Base-by-base conservation (phyloP, 2,888 invertebrate genomes). In the Piscicola geometra region DNA sequence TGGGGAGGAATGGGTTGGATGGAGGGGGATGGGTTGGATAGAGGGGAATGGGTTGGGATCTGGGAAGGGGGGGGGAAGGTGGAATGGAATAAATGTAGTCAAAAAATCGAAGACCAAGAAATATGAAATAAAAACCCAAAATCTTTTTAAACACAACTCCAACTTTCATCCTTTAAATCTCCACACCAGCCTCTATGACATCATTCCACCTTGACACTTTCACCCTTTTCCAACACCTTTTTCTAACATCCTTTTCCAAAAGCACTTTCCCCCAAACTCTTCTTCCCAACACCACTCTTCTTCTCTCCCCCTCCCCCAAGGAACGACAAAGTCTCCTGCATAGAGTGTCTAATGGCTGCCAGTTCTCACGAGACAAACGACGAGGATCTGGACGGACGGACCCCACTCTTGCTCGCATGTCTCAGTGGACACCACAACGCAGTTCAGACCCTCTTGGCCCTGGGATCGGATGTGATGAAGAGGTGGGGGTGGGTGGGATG, bases 301-400 rank as follows among this genome's bases (percentile, higher is more conserved):
- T 69, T 18, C n/a, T n/a, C n/a, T n/a, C n/a, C n/a, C n/a, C n/a
- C n/a, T n/a, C n/a, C n/a, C n/a, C n/a, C n/a, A 69, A 81, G 81
- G 67, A 76, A 77, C 56, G 79, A 79, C 74, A 80, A 80, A 47
- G 78, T 80, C 36, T 75, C 68, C 18, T 81, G 81, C 56, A 78
- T 80, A 0, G 80, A 80, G 74, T 76, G 78, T 1, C 73, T 81
- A 71, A 76, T 81, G 25, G 60, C 79, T 25, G 75, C 75, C 60
- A 79, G 79, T 52, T 76, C 75, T 71, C 78, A 78, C 41, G 81
- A 81, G 75, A 79, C 79, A 0, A 81, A 81, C 71, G 81, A 81
- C 64, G 79, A 81, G 60, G 81, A 81, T 56, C 70, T 81, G 56
- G 81, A 81, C 60, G 81, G 81, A 2, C 30, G 78, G 41, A 81